Evolutionary conservation across 2,888 invertebrate species (phyloP).

Genomic region (Microctonus hyperodae): DNA sequence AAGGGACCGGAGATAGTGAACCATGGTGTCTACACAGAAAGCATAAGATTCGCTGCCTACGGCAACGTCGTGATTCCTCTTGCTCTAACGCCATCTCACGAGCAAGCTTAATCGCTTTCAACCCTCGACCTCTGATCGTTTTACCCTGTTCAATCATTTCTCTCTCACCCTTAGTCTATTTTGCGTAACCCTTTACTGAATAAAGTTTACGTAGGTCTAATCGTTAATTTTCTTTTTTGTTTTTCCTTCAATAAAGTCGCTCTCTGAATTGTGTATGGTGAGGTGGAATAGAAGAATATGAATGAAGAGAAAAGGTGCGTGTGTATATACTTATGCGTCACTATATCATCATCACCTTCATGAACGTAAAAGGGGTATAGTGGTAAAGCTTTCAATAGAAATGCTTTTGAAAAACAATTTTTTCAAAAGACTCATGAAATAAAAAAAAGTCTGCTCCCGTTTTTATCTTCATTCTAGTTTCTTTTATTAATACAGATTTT

Average conservation of each 20-base stretch:
- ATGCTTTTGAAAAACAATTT: neutral
- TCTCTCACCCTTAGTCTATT: neutral
- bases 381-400: constrained; percentile 7
- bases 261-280: no score
- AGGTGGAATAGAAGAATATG: no score
- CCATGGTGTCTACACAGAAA: neutral
- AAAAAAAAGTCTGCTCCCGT: neutral
- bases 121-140: constrained; percentile 41
- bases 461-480: neutral
- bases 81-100: constrained; percentile 15
- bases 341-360: neutral
- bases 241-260: neutral
- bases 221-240: neutral
- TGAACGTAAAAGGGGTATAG: neutral
- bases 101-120: constrained; percentile 43
- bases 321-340: neutral
- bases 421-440: constrained; percentile 4
- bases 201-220: neutral
- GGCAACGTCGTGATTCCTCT: constrained; percentile 25
- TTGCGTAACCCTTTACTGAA: neutral
- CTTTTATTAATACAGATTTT: neutral
- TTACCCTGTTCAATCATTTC: constrained; percentile 35
- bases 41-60: constrained; percentile 23
- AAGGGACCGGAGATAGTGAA: constrained; percentile 9
- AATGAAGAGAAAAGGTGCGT: neutral